phyloP scores from a whole-genome alignment of 1,140 invertebrate species.

The Pinna nobilis region DNA sequence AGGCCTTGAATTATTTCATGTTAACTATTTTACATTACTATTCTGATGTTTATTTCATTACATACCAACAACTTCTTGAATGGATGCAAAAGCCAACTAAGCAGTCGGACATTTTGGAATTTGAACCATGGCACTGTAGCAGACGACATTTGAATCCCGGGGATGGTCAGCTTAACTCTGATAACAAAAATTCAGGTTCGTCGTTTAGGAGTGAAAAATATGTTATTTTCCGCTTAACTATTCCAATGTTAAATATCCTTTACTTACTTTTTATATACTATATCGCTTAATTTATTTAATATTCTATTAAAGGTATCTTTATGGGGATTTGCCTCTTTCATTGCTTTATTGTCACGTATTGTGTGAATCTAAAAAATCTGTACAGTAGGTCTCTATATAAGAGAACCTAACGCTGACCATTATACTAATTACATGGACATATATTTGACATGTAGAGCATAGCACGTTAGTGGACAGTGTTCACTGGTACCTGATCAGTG shows the following conservation, averaged over 20 bases:
- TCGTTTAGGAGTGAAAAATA: background rate
- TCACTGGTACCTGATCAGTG: too few relatives aligned
- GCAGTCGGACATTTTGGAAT: conserved; percentile 37
- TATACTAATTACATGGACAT: background rate
- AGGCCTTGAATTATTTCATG: conserved; percentile 51
- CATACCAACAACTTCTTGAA: conserved; percentile 44
- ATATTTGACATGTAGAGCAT: too few relatives aligned
- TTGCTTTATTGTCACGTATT: background rate
- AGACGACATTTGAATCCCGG: background rate
- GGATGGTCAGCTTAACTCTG: background rate
- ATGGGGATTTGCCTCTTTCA: too few relatives aligned
- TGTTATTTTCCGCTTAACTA: background rate
- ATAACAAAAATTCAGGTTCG: background rate
- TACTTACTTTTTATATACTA: background rate
- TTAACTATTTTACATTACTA: conserved; percentile 47
- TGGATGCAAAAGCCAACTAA: conserved; percentile 54
- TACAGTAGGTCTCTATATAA: background rate
- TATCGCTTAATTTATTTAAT: conserved; percentile 7
- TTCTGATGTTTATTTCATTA: conserved; percentile 53
- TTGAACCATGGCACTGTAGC: conserved; percentile 45
- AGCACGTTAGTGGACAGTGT: too few relatives aligned
- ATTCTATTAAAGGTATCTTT: too few relatives aligned
- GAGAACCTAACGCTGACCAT: background rate
- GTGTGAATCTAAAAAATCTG: background rate
- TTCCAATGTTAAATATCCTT: conserved; percentile 11